Evolutionary conservation across 2,113 vertebrate genomes (phyloP).

Genomic region (Apteryx mantelli): DNA sequence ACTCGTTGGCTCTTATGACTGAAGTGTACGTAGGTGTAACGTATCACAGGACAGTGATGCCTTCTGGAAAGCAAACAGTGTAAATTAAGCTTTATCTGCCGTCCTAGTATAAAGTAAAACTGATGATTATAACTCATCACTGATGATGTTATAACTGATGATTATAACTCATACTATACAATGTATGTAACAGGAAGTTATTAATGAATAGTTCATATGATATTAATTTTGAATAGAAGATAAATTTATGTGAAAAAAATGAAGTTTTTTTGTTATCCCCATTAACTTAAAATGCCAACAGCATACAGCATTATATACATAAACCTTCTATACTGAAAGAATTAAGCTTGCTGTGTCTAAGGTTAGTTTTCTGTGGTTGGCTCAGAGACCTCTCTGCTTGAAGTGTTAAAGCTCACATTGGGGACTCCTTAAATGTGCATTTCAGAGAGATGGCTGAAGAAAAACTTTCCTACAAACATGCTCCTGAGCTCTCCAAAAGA

Average conservation of each 20-base stretch:
- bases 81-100: not conserved
- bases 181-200: not conserved
- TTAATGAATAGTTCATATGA: not conserved
- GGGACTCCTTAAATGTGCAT: not conserved
- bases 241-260: not conserved
- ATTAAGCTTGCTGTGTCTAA: not conserved
- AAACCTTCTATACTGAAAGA: not conserved
- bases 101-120: not conserved
- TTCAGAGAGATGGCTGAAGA: not conserved
- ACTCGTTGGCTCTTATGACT: not conserved
- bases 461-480: not conserved
- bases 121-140: not conserved
- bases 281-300: not conserved
- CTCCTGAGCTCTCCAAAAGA: not conserved
- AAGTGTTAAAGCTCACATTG: not conserved
- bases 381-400: not conserved
- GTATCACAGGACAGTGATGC: not conserved
- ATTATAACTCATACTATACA: not conserved
- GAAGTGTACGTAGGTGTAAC: not conserved
- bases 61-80: not conserved
- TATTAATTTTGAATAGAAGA: not conserved
- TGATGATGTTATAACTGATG: not conserved
- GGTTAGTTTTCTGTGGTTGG: not conserved
- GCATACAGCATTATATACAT: not conserved
- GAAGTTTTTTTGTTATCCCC: not conserved